Evolutionary conservation across 53 echinoderm and acorn worm species (phyloP), one percentile per base, ranked within the genome.

Genomic region (Patiria pectinifera): DNA sequence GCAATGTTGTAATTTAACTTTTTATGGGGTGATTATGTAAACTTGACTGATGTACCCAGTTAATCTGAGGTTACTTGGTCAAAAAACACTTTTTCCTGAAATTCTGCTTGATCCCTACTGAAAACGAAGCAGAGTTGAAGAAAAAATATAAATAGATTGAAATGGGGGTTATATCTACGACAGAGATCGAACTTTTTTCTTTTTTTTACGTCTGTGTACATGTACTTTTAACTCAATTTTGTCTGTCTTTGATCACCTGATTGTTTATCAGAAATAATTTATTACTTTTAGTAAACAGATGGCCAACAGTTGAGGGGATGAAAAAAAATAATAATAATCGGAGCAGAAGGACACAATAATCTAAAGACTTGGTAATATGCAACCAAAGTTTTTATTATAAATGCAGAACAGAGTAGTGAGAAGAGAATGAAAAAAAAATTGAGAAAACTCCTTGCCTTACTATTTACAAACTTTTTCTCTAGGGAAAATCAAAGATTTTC

Each of bases 311-410:
- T 61, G 63, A 62, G 80, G 49, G 80, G 44, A 58, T 24, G 59
- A 3, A 43, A 63, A 63, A 69, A n/a, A 59, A 61, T 76, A 75
- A 11, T 49, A 35, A 48, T 49, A 59, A 80, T 81, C 81, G 35
- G 90, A 90, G 90, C 63, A 90, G 90, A 90, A 45, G 90, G 90
- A 90, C 90, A 90, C 90, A 81, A 79, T 10, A 71, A 71, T 80
- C 35, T 53, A 87, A 76, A 87, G 44, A 61, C 72, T 87, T 71
- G 24, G 80, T 63, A 72, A 79, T 21, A 69, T 47, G 89, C 48
- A 90, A 47, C 66, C 66, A 26, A 77, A 43, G 77, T 71, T 71
- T 72, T 86, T 24, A n/a, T 5, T 90, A 35, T 47, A 47, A 81
- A 80, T 69, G 62, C 62, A 46, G 74, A 48, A 71, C n/a, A 69